Evolutionary conservation across 1,140 invertebrate species (phyloP), one percentile per base, ranked within the genome.

Genomic region (Aethina tumida): DNA sequence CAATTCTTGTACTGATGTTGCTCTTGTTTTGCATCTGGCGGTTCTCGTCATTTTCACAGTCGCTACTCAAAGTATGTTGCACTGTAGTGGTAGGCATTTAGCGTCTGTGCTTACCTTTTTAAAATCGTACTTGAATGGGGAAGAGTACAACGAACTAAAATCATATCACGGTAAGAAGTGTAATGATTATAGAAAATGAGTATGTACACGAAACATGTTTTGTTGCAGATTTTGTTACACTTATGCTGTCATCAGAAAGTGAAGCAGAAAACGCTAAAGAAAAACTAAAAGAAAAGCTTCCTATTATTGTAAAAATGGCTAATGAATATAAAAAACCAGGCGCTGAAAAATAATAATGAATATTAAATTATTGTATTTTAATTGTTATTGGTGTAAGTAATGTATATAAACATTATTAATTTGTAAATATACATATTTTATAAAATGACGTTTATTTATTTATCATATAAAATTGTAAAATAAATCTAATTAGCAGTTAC

Each of bases 1-100:
- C 24, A 72, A 76, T 34, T 59, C 63, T 28, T 78, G 74, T 27
- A 64, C 73, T 20, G 90, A 95, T 57, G 74, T 86, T 17, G 87
- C 91, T 0, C 62, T 93, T 20, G 70, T 78, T n/a, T 60, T 97
- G 9, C 91, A 96, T 61, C 63, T 95, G 24, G 74, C 77, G 1
- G 74, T 73, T 4, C 70, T 92, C 26, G 67, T 93, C 16, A 69
- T 95, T 13, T 94, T 94, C 52, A 87, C 85, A 13, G 71, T 75
- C 6, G 66, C 79, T 0, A 88, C 83, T 8, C 78, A 88, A 52
- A 75, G 64, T 48, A 85, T 92, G 63, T 50, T 97, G 9, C 87
- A 96, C 58, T 86, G 86, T 7, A 93, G 90, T 15, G 92, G 92
- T 0, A 79, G 87, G 60, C 89, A 91, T 65, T 85, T 97, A 3